Evolutionary conservation across 2,113 vertebrate genomes (phyloP).

Genomic region (Oriolus oriolus): DNA sequence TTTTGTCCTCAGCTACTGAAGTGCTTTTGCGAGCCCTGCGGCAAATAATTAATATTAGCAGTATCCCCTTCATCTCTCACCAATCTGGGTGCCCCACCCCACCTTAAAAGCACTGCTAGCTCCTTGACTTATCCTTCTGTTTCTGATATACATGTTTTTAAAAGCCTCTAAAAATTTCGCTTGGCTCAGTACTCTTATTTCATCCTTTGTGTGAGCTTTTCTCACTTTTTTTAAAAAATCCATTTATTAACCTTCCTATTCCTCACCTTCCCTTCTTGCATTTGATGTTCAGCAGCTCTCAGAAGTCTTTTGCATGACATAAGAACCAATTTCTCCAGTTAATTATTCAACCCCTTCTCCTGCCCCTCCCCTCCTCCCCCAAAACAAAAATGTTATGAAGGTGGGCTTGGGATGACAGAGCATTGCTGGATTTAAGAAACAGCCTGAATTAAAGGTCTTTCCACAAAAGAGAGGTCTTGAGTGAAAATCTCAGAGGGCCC

Average conservation of each 20-base stretch:
- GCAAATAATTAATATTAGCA: constrained; percentile 53
- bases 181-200: neutral
- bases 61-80: constrained; percentile 10
- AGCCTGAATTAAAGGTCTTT: neutral
- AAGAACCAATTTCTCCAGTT: constrained; percentile 41
- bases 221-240: neutral
- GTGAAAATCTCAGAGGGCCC: neutral
- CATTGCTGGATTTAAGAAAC: neutral
- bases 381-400: neutral
- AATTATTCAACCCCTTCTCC: constrained; percentile 41
- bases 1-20: constrained; percentile 41
- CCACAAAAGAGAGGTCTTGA: neutral
- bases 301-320: constrained; percentile 23
- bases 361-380: neutral
- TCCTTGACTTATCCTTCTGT: neutral
- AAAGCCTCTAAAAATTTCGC: neutral
- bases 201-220: neutral
- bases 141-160: neutral
- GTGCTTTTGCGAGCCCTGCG: constrained; percentile 38
- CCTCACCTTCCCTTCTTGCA: constrained; percentile 4
- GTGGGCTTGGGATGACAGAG: neutral
- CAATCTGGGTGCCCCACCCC: neutral
- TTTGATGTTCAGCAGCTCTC: constrained; percentile 3
- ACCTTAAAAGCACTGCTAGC: neutral
- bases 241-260: constrained; percentile 2